Evolutionary conservation across 2,797 vertebrate species (phyloP), one percentile per base, ranked within the genome.

Genomic region (Peromyscus eremicus): DNA sequence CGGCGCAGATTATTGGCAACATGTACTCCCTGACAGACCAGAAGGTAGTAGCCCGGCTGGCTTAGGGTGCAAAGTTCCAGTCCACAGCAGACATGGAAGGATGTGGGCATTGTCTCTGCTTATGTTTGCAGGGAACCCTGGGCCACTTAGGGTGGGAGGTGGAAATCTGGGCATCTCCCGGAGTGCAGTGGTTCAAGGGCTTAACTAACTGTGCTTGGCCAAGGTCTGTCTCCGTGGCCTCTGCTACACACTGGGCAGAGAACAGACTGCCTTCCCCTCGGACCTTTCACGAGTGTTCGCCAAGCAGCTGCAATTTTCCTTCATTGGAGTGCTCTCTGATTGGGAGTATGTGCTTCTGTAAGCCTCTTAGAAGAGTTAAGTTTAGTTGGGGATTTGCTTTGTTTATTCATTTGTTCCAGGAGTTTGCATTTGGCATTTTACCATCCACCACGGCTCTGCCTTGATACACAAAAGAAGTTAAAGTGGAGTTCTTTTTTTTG

Each of bases 21-120:
- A 99, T 99, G 99, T 99, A 99, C 98, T 99, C 99, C 9, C 99
- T 99, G 89, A 99, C 99, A 0, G 99, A 99, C 98, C 99, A 99
- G 98, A 99, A 99, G 99, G 99, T 99, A 96, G 64, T 40, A 21
- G 7, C 37, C 29, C 14, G 4, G 11, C 32, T 11, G 68, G 19
- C 73, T 23, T 57, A 34, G 49, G 80, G 88, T 55, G 4, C 16
- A 21, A 25, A 32, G 76, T 29, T 46, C 32, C 73, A 93, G 29
- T 34, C 1, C 12, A 32, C 6, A 62, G 43, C 6, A 82, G 62
- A 52, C 5, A 0, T 0, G 12, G 57, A 46, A 19, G 66, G 32
- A 43, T 81, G 0, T 13, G 25, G 60, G 37, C 70, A 2, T 46
- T 83, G 34, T 91, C 64, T n/a, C 64, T 91, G 68, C 16, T 68